Conservation (phyloP, 92 coral and sea anemone genomes). For the Isaurus tuberculatus region DNA sequence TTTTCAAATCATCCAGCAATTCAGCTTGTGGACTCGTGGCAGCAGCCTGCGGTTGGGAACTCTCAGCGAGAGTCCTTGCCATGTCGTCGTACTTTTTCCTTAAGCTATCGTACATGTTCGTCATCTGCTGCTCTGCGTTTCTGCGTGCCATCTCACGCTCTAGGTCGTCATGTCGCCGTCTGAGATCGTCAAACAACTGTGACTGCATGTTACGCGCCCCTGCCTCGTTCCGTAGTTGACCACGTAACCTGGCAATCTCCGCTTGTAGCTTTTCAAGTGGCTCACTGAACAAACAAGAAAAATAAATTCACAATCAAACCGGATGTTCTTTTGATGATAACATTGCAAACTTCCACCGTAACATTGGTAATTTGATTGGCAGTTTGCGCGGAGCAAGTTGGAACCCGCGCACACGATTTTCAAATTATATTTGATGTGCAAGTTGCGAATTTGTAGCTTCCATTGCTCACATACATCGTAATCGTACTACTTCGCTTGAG, state of each 20-base stretch:
- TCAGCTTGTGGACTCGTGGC: slow-evolving; percentile 54
- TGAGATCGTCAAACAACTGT: slow-evolving; percentile 91
- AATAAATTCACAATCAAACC: no score
- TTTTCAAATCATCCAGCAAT: slow-evolving; percentile 69
- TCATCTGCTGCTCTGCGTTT: slow-evolving; percentile 87
- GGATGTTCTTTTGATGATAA: no score
- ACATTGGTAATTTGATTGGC: no score
- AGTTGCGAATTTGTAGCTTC: no score
- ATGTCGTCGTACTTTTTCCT: slow-evolving; percentile 88
- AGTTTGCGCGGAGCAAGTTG: no score
- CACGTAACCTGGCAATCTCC: slow-evolving; percentile 79
- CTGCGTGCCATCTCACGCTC: slow-evolving; percentile 88
- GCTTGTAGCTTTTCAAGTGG: slow-evolving; percentile 79
- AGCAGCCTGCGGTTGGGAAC: slow-evolving; percentile 46
- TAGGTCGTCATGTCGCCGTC: slow-evolving; percentile 92
- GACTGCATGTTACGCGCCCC: slow-evolving; percentile 78
- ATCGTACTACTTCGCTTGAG: no score
- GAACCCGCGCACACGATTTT: no score
- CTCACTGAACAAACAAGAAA: slow-evolving; percentile 62
- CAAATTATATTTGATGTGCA: no score
- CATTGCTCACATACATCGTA: no score
- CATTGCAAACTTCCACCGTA: no score
- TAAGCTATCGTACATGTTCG: slow-evolving; percentile 83
- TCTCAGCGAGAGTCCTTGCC: slow-evolving; percentile 56
- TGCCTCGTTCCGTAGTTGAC: slow-evolving; percentile 79